Percentiles rank a stretch among this genome's conserved stretches.
phyloP scores from a whole-genome alignment of 2,888 invertebrate species.

The Ditylenchus weischeri region DNA sequence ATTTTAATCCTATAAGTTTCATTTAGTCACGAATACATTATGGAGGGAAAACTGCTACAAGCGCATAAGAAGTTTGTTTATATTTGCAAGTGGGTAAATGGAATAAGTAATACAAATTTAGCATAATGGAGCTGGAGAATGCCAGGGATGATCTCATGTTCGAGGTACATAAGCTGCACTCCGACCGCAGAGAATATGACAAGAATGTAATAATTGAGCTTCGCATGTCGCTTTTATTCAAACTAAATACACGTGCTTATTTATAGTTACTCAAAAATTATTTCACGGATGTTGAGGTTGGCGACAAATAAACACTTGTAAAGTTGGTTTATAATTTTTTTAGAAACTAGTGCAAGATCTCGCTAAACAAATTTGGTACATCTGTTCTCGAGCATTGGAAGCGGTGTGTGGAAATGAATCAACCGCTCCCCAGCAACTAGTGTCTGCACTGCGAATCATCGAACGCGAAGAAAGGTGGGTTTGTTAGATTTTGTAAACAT shows the following conservation, averaged over 20 bases:
- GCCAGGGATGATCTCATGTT: constrained; percentile 90
- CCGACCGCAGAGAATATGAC: constrained; percentile 46
- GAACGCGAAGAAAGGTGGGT: constrained; percentile 84
- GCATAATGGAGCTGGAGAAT: constrained; percentile 88
- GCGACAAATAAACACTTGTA: too few relatives aligned
- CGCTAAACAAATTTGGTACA: constrained; percentile 70
- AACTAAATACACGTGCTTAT: constrained; percentile 16
- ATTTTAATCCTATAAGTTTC: too few relatives aligned
- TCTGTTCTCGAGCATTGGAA: constrained; percentile 82
- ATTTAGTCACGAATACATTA: constrained; percentile 71
- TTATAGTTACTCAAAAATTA: constrained; percentile 81
- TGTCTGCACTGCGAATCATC: constrained; percentile 89
- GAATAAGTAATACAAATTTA: constrained; percentile 62
- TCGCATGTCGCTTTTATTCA: background rate
- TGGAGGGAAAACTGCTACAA: constrained; percentile 86
- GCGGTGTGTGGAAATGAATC: constrained; percentile 84
- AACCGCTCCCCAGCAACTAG: constrained; percentile 66
- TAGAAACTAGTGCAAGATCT: constrained; percentile 77
- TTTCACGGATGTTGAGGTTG: constrained; percentile 63
- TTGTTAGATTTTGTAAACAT: constrained; percentile 23
- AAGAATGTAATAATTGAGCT: constrained; percentile 38
- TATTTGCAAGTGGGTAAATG: constrained; percentile 1
- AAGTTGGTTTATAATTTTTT: constrained; percentile 71
- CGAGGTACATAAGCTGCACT: constrained; percentile 84
- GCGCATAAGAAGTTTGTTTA: constrained; percentile 73